A percentile compares a stretch with the other conserved stretches of the same genome.
phyloP scores from a whole-genome alignment of 2,113 vertebrate species.

The Istiophorus platypterus region DNA sequence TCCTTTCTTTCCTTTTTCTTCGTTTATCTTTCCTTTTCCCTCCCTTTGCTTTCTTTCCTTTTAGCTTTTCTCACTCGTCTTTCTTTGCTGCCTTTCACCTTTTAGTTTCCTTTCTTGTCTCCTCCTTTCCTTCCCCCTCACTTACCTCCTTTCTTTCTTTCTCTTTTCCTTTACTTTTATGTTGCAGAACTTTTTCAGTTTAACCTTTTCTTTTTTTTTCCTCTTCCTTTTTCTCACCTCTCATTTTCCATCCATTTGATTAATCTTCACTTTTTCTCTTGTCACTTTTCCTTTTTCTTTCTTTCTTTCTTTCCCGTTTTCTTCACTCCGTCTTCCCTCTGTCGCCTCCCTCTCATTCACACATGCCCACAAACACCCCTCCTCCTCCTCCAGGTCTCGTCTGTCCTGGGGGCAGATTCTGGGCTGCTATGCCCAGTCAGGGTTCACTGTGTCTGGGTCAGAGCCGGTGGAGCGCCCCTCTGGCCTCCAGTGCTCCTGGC shows the following conservation, averaged over 20 bases:
- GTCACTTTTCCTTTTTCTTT: neutral
- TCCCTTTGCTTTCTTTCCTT: rapidly evolving
- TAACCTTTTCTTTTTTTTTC: neutral
- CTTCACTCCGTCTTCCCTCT: neutral
- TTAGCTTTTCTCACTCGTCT: too few species aligned
- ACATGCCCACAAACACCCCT: neutral
- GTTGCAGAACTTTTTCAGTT: neutral
- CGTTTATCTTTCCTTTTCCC: neutral
- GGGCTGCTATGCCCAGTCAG: slow-evolving; percentile 62
- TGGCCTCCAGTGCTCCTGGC: slow-evolving; percentile 6
- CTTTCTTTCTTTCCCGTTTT: neutral
- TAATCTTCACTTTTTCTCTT: too few species aligned
- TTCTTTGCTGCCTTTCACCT: too few species aligned
- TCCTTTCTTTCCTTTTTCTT: neutral
- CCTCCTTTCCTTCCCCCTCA: neutral
- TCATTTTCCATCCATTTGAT: neutral
- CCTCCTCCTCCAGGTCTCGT: slow-evolving; percentile 61
- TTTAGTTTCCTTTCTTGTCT: too few species aligned
- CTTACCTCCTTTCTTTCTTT: rapidly evolving
- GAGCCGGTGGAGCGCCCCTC: slow-evolving; percentile 12
- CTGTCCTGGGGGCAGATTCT: slow-evolving; percentile 75
- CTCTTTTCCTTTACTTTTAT: neutral
- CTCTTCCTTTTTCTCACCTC: too few species aligned
- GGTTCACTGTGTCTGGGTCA: slow-evolving; percentile 33
- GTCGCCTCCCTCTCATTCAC: neutral